Conservation (phyloP, 2,888 invertebrate species). For the Meteorus colon region DNA sequence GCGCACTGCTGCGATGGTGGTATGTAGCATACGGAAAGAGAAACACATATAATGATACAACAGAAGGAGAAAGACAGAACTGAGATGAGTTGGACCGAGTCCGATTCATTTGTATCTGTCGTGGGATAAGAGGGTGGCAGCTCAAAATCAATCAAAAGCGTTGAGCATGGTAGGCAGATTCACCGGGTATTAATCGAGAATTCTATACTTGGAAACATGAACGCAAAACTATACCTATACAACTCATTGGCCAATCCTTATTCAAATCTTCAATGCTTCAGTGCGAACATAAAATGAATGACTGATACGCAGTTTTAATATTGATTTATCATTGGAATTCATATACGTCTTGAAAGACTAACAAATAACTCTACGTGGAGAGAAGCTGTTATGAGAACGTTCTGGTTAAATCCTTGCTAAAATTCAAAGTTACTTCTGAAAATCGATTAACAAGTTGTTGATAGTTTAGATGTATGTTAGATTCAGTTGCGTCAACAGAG, state of each 20-base stretch:
- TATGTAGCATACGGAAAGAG: not conserved
- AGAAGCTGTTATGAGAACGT: not conserved
- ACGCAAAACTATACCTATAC: constrained; percentile 28
- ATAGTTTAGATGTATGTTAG: constrained; percentile 36
- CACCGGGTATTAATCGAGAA: constrained; percentile 63
- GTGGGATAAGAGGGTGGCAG: constrained; percentile 59
- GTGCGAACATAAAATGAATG: constrained; percentile 6
- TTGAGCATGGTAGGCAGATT: constrained; percentile 60
- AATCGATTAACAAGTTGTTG: constrained; percentile 23
- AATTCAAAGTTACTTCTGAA: not conserved
- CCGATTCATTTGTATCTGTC: constrained; percentile 73
- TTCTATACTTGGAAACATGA: not conserved
- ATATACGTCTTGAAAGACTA: not conserved
- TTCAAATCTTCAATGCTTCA: constrained; percentile 19
- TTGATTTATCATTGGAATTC: constrained; percentile 26
- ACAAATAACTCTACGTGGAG: not conserved
- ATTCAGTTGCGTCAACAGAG: constrained; percentile 63
- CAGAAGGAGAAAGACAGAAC: constrained; percentile 7
- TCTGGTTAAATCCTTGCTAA: not conserved
- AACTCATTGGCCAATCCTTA: constrained; percentile 26
- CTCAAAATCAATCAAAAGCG: constrained; percentile 71
- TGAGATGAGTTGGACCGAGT: constrained; percentile 50
- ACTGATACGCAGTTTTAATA: constrained; percentile 27
- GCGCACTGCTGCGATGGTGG: constrained; percentile 5
- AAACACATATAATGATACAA: not conserved